Evolutionary conservation across 2,797 vertebrate species (phyloP).

Genomic region (Diplodus puntazzo): DNA sequence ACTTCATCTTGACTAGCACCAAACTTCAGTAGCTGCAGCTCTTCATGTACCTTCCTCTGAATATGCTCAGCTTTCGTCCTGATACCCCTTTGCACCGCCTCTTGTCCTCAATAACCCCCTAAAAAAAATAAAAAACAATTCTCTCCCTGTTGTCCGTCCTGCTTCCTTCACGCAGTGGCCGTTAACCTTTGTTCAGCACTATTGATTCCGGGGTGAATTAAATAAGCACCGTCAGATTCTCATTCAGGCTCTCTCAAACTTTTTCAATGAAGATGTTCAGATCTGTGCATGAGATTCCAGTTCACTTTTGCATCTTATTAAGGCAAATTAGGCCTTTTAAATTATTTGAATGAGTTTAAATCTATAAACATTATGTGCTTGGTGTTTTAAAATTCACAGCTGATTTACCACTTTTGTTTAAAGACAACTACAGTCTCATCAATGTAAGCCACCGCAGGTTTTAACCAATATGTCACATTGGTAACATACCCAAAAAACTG

Average conservation of each 20-base stretch:
- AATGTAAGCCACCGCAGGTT: no score
- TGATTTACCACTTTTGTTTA: no score
- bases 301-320: no score
- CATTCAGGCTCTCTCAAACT: background rate
- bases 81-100: slow-evolving; percentile 3
- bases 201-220: slow-evolving; percentile 37
- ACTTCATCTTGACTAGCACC: slow-evolving; percentile 67
- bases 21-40: background rate
- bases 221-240: slow-evolving; percentile 5
- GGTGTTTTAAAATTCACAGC: background rate
- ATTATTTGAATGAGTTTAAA: background rate
- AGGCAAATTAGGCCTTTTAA: no score
- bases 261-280: no score
- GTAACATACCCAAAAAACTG: no score
- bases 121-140: background rate
- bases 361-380: background rate
- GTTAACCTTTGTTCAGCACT: slow-evolving; percentile 53
- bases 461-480: no score
- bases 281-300: no score
- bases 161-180: background rate
- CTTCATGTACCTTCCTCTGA: slow-evolving; percentile 9
- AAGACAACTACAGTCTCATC: no score
- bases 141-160: slow-evolving; percentile 5
- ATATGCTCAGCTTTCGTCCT: slow-evolving; percentile 23
- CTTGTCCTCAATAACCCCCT: slow-evolving; percentile 32